phyloP scores from a whole-genome alignment of 2,113 vertebrate genomes.

The Petaurus breviceps region DNA sequence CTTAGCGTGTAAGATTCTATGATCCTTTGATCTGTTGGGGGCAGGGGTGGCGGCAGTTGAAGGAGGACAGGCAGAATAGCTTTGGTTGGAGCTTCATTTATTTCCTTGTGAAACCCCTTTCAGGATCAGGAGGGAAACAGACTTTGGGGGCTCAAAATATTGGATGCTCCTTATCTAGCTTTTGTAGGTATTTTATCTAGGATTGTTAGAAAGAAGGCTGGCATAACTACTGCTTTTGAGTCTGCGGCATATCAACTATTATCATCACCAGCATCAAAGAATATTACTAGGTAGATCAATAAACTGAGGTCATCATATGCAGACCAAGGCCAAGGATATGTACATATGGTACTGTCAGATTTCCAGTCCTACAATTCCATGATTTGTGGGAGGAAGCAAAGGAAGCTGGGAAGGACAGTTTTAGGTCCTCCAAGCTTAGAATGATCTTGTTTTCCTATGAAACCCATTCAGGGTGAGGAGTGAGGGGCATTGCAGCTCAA shows the following conservation, averaged over 20 bases:
- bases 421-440: background rate
- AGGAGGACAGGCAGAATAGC: background rate
- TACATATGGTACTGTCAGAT: background rate
- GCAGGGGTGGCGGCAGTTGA: background rate
- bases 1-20: background rate
- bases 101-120: background rate
- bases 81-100: background rate
- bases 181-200: background rate
- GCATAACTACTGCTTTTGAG: background rate
- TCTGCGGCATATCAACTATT: background rate
- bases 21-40: background rate
- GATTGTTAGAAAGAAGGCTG: background rate
- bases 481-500: background rate
- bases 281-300: background rate
- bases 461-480: background rate
- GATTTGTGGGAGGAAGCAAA: background rate
- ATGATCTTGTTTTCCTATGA: background rate
- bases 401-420: background rate
- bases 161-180: background rate
- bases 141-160: background rate
- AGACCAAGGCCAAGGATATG: background rate
- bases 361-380: background rate
- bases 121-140: background rate
- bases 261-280: background rate
- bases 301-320: background rate